Conservation (phyloP, 2,888 invertebrate genomes). For the Cinara cedri region DNA sequence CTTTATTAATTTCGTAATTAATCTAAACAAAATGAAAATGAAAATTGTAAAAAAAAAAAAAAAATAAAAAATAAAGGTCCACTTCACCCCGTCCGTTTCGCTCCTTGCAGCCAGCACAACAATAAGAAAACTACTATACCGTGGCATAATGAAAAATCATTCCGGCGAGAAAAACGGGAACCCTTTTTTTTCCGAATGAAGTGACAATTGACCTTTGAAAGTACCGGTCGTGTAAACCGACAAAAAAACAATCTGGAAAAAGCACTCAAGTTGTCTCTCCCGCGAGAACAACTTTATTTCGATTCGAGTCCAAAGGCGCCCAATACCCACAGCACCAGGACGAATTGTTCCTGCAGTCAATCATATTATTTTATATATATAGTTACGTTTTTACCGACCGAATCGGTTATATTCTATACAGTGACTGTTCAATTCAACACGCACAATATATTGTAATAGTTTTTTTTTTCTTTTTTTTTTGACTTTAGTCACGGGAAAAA, state of each 20-base stretch:
- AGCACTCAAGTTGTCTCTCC: constrained; percentile 15
- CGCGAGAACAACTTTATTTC: constrained; percentile 14
- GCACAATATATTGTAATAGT: no score
- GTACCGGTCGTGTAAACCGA: constrained; percentile 12
- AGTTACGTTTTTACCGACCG: no score
- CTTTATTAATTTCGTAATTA: constrained; percentile 31
- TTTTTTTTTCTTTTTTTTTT: no score
- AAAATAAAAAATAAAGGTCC: no score
- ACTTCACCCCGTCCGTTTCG: background rate
- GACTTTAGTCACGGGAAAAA: no score
- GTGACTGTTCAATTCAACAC: no score
- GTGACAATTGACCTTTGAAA: constrained; percentile 46
- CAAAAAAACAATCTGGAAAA: constrained; percentile 40
- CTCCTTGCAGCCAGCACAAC: constrained; percentile 4
- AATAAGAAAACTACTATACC: constrained; percentile 1
- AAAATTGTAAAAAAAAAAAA: background rate
- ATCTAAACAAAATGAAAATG: constrained; percentile 21
- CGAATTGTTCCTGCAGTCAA: background rate
- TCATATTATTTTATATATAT: no score
- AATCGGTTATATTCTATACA: background rate
- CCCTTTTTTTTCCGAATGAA: constrained; percentile 51
- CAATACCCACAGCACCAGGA: background rate
- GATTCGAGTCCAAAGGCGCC: constrained; percentile 2
- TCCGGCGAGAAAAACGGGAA: constrained; percentile 6
- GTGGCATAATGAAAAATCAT: constrained; percentile 29